Base-by-base conservation (phyloP, 2,113 vertebrate species). In the Pedionomus torquatus region DNA sequence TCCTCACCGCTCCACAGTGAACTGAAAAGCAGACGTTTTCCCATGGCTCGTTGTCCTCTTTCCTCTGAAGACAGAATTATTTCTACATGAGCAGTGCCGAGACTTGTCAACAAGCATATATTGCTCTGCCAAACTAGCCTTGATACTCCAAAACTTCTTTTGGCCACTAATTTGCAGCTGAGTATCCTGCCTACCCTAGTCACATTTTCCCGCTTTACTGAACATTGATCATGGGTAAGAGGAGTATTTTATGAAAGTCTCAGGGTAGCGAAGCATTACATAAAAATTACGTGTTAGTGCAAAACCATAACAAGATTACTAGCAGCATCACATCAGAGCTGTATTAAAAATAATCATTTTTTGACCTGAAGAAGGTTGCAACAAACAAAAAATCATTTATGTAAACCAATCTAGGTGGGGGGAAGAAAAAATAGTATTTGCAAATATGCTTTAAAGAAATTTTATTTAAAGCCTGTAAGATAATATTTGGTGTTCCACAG, bases 1-100 rank as follows among this genome's bases (percentile, higher is more conserved):
- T 33, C 66, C 63, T 60, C 65, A 17, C 5, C 1, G 1, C 39
- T 24, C 46, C 1, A 4, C 0, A 17, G 0, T 2, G 19, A 85
- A n/a, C 20, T 1, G 0, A 46, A 65, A 72, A 65, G 20, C 71
- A 63, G 39, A 23, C 2, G 0, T 65, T 74, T 80, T 86, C 75
- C 82, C 83, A 46, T 17, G 49, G 46, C 28, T 61, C n/a, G 63
- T 35, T 1, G 2, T 41, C 28, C 78, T 72, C 46, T 68, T 49
- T 76, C 28, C 82, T 90, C 87, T 18, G 37, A 20, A 88, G 85
- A 74, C 37, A 65, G 31, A 80, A 88, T 94, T 74, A 86, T 58
- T 93, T 86, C 93, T 46, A 15, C 71, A 23, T 17, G 75, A 94
- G 74, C 91, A 86, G 70, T 1, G 6, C 24, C 3, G 31, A 11